These are phyloP conservation scores for Zootermopsis nevadensis DNA, from an alignment of 2,888 invertebrate species.

Conservation along the genomic window DNA sequence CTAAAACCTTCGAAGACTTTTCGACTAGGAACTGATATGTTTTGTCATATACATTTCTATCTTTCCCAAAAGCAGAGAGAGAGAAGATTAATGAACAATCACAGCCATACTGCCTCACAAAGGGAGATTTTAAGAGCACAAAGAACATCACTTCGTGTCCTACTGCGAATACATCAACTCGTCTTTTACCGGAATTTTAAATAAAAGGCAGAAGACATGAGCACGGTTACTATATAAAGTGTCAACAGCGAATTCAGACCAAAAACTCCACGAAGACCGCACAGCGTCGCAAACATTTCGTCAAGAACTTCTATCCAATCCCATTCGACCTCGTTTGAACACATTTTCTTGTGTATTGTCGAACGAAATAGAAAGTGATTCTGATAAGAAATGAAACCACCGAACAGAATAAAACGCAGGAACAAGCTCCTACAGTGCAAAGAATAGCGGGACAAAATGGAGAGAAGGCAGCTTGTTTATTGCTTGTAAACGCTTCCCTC, in stretches of 20 bases:
- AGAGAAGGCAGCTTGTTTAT: not conserved
- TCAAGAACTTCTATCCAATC: not conserved
- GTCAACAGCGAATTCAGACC: not conserved
- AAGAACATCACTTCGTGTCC: not conserved
- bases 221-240: not conserved
- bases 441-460: not conserved
- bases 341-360: not conserved
- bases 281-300: constrained; percentile 9
- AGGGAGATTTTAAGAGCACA: not conserved
- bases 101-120: not conserved
- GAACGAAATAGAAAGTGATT: not conserved
- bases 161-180: not conserved
- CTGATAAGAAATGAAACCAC: not conserved
- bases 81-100: not conserved
- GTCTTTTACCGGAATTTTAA: not conserved
- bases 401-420: not conserved
- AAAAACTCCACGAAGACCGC: not conserved
- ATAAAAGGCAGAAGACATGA: not conserved
- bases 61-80: no score
- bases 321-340: not conserved
- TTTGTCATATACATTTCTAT: no score
- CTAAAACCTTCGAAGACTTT: no score
- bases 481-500: not conserved
- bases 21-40: no score
- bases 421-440: not conserved